These are phyloP conservation scores for Rhizoglyphus robini DNA, from an alignment of 1,140 invertebrate genomes.

Conservation along the genomic window DNA sequence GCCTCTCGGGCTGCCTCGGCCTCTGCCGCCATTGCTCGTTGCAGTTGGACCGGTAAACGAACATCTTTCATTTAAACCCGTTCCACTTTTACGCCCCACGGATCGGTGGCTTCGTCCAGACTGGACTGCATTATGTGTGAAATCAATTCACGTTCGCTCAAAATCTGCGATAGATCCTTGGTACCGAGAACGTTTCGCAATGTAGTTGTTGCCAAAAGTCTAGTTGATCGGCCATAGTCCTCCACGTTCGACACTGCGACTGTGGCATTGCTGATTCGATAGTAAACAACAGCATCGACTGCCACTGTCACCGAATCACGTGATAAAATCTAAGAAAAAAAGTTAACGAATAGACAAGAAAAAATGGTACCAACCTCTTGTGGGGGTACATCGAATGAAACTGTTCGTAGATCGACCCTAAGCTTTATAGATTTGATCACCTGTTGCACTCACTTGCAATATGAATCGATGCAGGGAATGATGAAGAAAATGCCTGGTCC, in stretches of 20 bases:
- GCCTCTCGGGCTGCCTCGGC: constrained; percentile 72
- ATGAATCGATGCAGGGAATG: constrained; percentile 44
- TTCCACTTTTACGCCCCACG: constrained; percentile 50
- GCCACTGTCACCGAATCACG: constrained; percentile 84
- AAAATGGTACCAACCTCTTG: constrained; percentile 38
- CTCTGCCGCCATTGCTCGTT: constrained; percentile 72
- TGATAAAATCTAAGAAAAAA: constrained; percentile 44
- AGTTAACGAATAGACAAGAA: background rate
- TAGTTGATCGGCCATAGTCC: constrained; percentile 37
- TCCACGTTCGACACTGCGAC: constrained; percentile 48
- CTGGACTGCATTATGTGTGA: constrained; percentile 38
- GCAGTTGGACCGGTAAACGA: constrained; percentile 60
- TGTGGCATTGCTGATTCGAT: constrained; percentile 45
- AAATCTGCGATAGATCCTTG: constrained; percentile 41
- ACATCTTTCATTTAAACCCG: constrained; percentile 64
- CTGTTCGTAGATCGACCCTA: constrained; percentile 44
- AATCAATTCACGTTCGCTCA: constrained; percentile 42
- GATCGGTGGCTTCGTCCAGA: constrained; percentile 45
- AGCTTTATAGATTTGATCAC: constrained; percentile 24
- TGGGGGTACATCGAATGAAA: constrained; percentile 45
- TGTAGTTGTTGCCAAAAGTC: constrained; percentile 34
- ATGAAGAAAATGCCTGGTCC: constrained; percentile 49
- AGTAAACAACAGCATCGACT: constrained; percentile 67
- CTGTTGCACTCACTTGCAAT: too few species aligned
- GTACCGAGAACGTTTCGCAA: constrained; percentile 43